These are phyloP conservation scores for Pseudotriccus pelzelni DNA, from an alignment of 2,797 vertebrate genomes.

Conservation along the genomic window DNA sequence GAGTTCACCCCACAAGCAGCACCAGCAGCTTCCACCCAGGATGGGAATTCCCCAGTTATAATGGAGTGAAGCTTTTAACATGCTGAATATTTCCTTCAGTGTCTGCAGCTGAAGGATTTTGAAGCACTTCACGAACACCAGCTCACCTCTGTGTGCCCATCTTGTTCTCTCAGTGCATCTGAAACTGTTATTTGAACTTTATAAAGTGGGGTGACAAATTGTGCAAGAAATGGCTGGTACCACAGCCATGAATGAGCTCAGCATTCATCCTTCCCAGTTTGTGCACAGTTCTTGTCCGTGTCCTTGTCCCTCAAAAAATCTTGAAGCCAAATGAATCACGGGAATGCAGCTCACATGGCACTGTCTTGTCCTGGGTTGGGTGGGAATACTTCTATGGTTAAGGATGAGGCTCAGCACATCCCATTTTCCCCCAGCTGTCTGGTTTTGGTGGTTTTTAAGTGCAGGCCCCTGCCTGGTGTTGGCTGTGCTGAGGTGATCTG, in stretches of 20 bases:
- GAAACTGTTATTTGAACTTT: background rate
- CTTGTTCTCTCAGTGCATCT: background rate
- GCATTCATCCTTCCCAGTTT: background rate
- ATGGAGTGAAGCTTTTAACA: background rate
- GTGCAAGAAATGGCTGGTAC: background rate
- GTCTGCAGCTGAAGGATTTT: background rate
- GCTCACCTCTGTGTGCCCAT: background rate
- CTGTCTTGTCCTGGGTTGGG: background rate
- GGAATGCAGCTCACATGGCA: background rate
- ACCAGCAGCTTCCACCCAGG: background rate
- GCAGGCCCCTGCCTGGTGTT: background rate
- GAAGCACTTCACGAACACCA: background rate
- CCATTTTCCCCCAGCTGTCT: background rate
- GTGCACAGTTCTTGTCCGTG: background rate
- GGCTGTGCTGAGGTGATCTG: background rate
- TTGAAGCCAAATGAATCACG: background rate
- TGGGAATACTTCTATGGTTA: background rate
- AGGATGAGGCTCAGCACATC: background rate
- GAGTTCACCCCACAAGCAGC: background rate
- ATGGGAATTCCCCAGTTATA: background rate
- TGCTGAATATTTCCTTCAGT: background rate
- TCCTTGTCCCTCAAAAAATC: background rate
- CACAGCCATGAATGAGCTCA: background rate
- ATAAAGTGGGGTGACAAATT: background rate
- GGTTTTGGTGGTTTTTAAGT: background rate